Evolutionary conservation across 2,797 vertebrate genomes (phyloP).

Genomic region (Poliocrania exsul): DNA sequence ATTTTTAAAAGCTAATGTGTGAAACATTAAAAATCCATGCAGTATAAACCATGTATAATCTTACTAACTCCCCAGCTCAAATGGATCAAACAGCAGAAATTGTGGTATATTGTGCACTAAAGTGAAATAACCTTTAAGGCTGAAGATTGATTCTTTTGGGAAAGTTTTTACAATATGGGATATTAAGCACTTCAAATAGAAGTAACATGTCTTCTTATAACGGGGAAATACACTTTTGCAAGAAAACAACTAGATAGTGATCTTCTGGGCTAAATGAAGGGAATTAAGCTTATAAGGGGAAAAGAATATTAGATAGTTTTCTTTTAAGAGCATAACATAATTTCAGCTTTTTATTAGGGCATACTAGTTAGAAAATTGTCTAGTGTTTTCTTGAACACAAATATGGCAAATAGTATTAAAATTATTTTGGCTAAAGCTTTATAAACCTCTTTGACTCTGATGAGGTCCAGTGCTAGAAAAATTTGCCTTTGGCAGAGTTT

Average conservation of each 20-base stretch:
- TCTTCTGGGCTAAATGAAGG: not conserved
- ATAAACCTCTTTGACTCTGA: not conserved
- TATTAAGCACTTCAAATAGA: constrained; percentile 29
- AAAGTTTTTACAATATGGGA: constrained; percentile 25
- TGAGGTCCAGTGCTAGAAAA: not conserved
- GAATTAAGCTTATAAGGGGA: not conserved
- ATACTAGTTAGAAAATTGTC: not conserved
- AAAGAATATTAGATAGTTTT: not conserved
- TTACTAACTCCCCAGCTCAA: constrained; percentile 17
- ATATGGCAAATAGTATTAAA: not conserved
- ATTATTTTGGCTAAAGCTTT: not conserved
- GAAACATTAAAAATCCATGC: constrained; percentile 61
- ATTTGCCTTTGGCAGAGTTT: not conserved
- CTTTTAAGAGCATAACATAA: not conserved
- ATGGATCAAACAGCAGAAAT: constrained; percentile 39
- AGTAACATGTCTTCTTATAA: not conserved
- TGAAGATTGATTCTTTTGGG: constrained; percentile 16
- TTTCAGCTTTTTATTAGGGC: not conserved
- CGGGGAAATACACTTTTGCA: not conserved
- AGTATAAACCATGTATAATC: constrained; percentile 41
- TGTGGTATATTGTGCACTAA: constrained; percentile 4
- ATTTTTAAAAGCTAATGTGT: constrained; percentile 57
- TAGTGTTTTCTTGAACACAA: not conserved
- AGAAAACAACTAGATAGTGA: not conserved
- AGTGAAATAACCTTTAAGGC: constrained; percentile 41